phyloP scores from a whole-genome alignment of 1,140 invertebrate genomes.

The Oppia nitens region DNA sequence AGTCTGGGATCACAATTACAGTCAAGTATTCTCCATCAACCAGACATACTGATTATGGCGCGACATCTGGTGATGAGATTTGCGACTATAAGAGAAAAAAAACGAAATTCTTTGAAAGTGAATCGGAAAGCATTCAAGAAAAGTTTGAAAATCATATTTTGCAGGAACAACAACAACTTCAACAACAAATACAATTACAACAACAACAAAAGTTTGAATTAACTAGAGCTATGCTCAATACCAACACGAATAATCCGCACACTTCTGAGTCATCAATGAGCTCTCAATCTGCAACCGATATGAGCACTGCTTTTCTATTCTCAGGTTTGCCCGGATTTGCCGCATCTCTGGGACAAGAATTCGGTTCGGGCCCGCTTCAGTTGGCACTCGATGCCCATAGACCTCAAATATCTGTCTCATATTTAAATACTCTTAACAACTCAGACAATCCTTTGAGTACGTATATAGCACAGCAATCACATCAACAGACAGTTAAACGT shows the following conservation, averaged over 20 bases:
- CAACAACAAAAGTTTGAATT: conserved; percentile 83
- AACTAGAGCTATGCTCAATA: conserved; percentile 90
- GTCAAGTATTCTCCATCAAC: too few relatives aligned
- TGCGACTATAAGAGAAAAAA: conserved; percentile 91
- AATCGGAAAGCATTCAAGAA: conserved; percentile 24
- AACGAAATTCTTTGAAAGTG: conserved; percentile 25
- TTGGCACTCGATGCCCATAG: conserved; percentile 17
- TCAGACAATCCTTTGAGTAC: background rate
- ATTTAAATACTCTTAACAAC: background rate
- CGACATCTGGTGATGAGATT: conserved; percentile 77
- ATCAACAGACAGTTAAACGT: conserved; percentile 24
- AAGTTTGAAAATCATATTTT: conserved; percentile 99
- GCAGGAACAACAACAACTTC: conserved; percentile 23
- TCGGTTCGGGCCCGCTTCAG: conserved; percentile 8
- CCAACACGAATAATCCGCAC: conserved; percentile 99
- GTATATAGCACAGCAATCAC: background rate
- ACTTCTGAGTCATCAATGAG: conserved; percentile 51
- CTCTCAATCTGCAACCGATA: background rate
- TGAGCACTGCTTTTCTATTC: conserved; percentile 4
- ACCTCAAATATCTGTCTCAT: conserved; percentile 1
- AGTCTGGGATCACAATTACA: conserved; percentile 85
- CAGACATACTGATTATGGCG: conserved; percentile 96
- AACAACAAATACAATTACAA: conserved; percentile 18
- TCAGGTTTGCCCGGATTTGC: background rate
- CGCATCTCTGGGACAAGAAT: background rate